Conservation (phyloP, 2,113 vertebrate species). For the Erinaceus europaeus region DNA sequence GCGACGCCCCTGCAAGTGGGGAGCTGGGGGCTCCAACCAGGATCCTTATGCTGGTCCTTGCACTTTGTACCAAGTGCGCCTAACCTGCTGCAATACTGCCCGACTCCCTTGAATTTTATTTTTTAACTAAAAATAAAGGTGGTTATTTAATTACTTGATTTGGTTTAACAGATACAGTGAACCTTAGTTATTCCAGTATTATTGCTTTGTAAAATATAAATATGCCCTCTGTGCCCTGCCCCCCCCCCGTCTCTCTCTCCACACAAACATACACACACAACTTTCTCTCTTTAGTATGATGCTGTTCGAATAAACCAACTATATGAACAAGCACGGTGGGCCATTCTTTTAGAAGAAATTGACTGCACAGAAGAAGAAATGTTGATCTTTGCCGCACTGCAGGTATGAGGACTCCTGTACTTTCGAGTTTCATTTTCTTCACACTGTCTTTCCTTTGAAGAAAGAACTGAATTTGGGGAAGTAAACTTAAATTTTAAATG, state of each 20-base stretch:
- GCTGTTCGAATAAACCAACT: constrained; percentile 95
- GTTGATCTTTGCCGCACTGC: constrained; percentile 96
- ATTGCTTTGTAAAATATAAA: background rate
- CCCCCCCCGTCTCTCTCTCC: too few relatives aligned
- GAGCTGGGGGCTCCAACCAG: too few relatives aligned
- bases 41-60: too few relatives aligned
- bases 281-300: constrained; percentile 88
- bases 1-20: too few relatives aligned
- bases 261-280: too few relatives aligned
- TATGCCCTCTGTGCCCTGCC: too few relatives aligned
- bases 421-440: background rate
- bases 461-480: background rate
- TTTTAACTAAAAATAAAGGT: background rate
- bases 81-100: too few relatives aligned
- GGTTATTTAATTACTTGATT: background rate
- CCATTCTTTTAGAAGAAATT: constrained; percentile 94
- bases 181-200: background rate
- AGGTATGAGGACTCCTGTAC: constrained; percentile 81
- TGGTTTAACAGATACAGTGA: background rate
- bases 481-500: background rate
- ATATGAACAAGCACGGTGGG: constrained; percentile 97
- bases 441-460: background rate
- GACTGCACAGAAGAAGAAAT: constrained; percentile 99
- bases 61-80: too few relatives aligned
- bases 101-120: too few relatives aligned